Evolutionary conservation across 2,888 invertebrate species (phyloP), one percentile per base, ranked within the genome.

Genomic region (Nephrotoma appendiculata): DNA sequence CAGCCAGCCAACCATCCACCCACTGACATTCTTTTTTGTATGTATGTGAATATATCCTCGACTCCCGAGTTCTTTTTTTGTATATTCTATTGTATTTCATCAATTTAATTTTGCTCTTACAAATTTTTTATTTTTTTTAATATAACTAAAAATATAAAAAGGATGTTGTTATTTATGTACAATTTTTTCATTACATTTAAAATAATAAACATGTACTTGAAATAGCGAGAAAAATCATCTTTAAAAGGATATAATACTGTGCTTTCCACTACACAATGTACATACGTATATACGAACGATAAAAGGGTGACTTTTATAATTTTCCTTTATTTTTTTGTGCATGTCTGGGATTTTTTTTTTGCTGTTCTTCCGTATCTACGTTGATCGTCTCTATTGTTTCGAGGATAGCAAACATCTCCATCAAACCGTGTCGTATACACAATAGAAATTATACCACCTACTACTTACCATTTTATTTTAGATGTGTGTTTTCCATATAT

Each of bases 161-260:
- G 84, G 43, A 84, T 84, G 84, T 71, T 31, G 71, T 84, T 41
- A 84, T 84, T 84, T 84, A 84, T 84, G n/a, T 84, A 84, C 71
- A 71, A 71, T 31, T 71, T 71, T 83, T 84, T 84, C 84, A 84
- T 84, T 84, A 84, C 41, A 84, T 84, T 42, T 84, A 84, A 84
- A 84, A 84, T 84, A 84, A 84, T 84, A 84, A 84, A 84, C 84
- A 84, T 84, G 84, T 84, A 84, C 84, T 84, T 84, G 84, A 84
- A 84, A 84, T 84, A 84, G 43, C 84, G 43, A 84, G 43, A 84
- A 42, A 84, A 84, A 42, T 84, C 84, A 42, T 84, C 71, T 71
- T 71, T 71, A 31, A 71, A 31, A 11, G 2, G 31, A 31, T 31
- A 31, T 31, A 31, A 31, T 31, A 31, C 31, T 31, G 31, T 31